Evolutionary conservation across 2,797 vertebrate genomes (phyloP), one percentile per base, ranked within the genome.

Genomic region (Lepilemur septentrionalis): DNA sequence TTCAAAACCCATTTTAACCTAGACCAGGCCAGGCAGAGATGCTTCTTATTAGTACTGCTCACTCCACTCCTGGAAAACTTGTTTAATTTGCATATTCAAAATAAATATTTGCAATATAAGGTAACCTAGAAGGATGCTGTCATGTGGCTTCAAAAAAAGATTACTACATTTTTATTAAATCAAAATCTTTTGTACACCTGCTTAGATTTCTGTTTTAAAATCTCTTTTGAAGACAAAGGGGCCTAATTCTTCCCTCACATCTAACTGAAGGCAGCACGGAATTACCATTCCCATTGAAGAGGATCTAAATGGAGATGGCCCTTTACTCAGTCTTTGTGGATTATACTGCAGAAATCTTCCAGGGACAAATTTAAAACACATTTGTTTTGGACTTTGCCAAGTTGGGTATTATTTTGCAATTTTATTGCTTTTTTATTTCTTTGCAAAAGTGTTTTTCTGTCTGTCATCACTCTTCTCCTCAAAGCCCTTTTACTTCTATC

Each of bases 301-400:
- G 61, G 59, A 83, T 89, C 70, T 91, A 83, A 72, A 63, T 55
- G 75, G 79, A 83, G 89, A 93, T 87, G 83, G 48, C 43, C 79
- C 61, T 83, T 96, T 35, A 78, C 48, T 95, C 41, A 32, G 90
- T 52, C 59, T 94, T 70, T 86, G 48, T 91, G 91, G 78, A 92
- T 95, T 81, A 67, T n/a, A 93, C 89, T 91, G 87, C 89, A 96
- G 89, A 97, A 93, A 90, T 93, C 91, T 94, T 82, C 55, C 83
- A 84, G 55, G 59, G 59, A 57, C 73, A 97, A 97, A 97, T 97
- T 89, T 89, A 93, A 97, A 97, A 97, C 95, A 97, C 82, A 96
- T 96, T 93, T 96, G 70, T 88, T 84, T 85, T 52, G 92, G 61
- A 91, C 79, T 94, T 91, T 84, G 96, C 93, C 95, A 97, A 95